Evolutionary conservation across 2,888 invertebrate species (phyloP), one percentile per base, ranked within the genome.

Genomic region (Dynastes tityus): DNA sequence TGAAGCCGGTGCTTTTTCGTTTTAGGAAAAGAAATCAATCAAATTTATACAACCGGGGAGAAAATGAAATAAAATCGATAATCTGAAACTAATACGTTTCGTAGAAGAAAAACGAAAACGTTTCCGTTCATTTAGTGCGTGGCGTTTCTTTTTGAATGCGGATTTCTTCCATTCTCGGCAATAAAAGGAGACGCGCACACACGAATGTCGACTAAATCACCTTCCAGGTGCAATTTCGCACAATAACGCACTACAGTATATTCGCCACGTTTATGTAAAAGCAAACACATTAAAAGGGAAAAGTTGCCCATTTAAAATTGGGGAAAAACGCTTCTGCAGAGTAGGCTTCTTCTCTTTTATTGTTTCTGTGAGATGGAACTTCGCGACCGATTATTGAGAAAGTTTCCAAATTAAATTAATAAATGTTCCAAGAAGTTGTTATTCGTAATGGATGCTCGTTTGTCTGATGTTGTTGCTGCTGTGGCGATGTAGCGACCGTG

Each of bases 391-490:
- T 76, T 76, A 76, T 76, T 67, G 55, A 67, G 76, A 76, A 76
- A 76, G 67, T 76, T 80, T 79, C 67, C 76, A 74, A 79, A 80
- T 79, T 76, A 76, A 78, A 78, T 81, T 81, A 81, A 81, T 81
- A 80, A 80, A 71, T 77, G 76, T 64, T 80, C 77, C 78, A 67
- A 76, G 76, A 76, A 51, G 74, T 70, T 78, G 81, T 80, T 81
- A 78, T 78, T 78, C 79, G 65, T 80, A 79, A 80, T 80, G 79
- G 78, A 67, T 73, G 73, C 73, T 73, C 73, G 73, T 73, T 73
- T 40, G 40, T 40, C 58, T 45, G 73, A 73, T 73, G 73, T 58
- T 40, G 58, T 2, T 70, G n/a, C 55, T 45, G 32, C 71, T 55
- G 67, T 27, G 16, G 49, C 45, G 29, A 16, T n/a, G 61, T 3